Conservation (phyloP, 2,113 vertebrate species). For the Phasianus colchicus region DNA sequence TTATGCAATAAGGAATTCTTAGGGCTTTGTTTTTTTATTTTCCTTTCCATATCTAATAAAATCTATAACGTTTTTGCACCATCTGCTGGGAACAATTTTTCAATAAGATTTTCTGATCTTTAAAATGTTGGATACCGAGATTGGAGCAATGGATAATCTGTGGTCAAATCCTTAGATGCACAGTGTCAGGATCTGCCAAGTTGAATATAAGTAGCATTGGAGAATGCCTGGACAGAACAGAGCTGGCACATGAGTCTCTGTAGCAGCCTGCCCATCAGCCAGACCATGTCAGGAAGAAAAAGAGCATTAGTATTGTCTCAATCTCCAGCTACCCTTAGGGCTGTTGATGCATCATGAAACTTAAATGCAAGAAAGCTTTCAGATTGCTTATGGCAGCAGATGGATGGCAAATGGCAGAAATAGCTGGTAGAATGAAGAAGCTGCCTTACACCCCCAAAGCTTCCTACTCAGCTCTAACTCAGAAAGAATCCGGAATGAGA, state of each 20-base stretch:
- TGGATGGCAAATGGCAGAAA: neutral
- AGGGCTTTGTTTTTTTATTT: neutral
- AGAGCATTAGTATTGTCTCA: neutral
- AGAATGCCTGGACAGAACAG: neutral
- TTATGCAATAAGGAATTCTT: neutral
- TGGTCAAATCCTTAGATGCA: neutral
- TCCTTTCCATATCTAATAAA: neutral
- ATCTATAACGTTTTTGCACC: constrained; percentile 23
- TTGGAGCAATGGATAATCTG: neutral
- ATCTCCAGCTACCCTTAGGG: neutral
- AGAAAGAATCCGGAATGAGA: neutral
- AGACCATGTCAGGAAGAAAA: neutral
- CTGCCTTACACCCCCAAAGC: neutral
- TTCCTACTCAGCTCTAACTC: neutral
- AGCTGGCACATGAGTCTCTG: accelerated
- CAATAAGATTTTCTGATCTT: neutral
- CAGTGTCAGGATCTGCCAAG: neutral
- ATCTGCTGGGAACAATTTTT: constrained; percentile 34
- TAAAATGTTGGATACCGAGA: neutral
- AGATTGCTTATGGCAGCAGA: neutral
- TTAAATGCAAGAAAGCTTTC: neutral
- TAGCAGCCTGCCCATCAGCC: neutral
- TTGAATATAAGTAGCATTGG: neutral
- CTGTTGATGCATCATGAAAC: neutral
- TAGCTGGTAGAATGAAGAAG: neutral